Conservation (phyloP, 2,113 vertebrate species). For the Tylochromis polylepis region DNA sequence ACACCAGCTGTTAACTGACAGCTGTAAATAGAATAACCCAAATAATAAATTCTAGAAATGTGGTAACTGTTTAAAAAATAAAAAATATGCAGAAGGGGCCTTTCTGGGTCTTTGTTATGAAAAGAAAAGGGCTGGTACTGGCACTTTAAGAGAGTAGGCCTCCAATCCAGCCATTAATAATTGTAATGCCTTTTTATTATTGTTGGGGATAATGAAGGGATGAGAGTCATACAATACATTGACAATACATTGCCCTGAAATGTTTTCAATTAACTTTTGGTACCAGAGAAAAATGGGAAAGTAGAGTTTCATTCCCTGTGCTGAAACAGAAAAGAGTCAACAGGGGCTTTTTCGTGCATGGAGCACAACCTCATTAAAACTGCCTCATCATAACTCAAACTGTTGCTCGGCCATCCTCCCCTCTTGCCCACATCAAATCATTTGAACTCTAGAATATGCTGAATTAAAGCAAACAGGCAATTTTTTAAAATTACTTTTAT, state of each 20-base stretch:
- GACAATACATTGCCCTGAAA: constrained; percentile 75
- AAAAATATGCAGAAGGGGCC: neutral
- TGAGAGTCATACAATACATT: constrained; percentile 68
- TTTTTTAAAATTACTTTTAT: neutral
- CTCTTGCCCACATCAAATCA: neutral
- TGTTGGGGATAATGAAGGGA: constrained; percentile 82
- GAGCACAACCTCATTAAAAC: constrained; percentile 87
- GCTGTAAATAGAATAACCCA: neutral
- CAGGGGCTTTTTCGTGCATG: constrained; percentile 58
- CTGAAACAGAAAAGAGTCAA: constrained; percentile 82
- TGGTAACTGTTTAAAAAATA: neutral
- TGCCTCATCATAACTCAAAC: constrained; percentile 83
- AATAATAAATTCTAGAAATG: constrained; percentile 19
- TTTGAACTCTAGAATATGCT: neutral
- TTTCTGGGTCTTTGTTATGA: neutral
- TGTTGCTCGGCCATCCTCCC: constrained; percentile 63
- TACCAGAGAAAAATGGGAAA: constrained; percentile 79
- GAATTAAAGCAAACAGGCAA: neutral
- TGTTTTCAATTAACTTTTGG: constrained; percentile 65
- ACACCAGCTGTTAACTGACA: neutral
- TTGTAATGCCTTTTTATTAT: constrained; percentile 84
- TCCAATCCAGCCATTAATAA: constrained; percentile 54
- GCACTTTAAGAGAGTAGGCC: constrained; percentile 39
- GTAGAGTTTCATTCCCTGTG: constrained; percentile 85
- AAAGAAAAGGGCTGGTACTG: neutral